Percentiles rank a stretch among this genome's conserved stretches.
These are phyloP conservation scores for Scyliorhinus canicula DNA, from an alignment of 2,797 vertebrate species.

Conservation along the genomic window DNA sequence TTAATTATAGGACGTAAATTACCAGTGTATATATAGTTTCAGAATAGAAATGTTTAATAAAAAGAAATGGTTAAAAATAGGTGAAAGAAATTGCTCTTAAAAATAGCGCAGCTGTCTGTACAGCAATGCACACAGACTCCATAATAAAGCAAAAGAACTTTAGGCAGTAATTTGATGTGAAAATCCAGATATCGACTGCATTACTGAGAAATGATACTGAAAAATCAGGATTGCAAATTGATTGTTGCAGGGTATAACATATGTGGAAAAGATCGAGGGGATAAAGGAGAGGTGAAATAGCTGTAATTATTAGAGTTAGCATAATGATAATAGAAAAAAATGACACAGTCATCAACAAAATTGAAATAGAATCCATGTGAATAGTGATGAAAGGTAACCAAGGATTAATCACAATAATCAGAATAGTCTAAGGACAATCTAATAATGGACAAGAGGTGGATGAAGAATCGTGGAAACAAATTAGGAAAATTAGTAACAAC, in stretches of 20 bases:
- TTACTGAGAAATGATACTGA: not conserved
- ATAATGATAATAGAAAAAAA: not conserved
- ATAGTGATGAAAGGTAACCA: not conserved
- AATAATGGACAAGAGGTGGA: not conserved
- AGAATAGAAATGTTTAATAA: not conserved
- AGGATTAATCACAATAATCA: not conserved
- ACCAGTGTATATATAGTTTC: not conserved
- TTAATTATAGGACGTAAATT: not conserved
- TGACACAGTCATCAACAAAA: not conserved
- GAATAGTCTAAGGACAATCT: not conserved
- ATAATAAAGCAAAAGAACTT: not conserved
- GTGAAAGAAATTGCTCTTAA: not conserved
- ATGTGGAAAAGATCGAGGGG: not conserved
- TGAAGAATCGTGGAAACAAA: not conserved
- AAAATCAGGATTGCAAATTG: not conserved
- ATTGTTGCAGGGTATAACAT: not conserved
- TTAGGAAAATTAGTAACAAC: not conserved
- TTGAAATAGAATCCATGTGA: not conserved
- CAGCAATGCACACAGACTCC: not conserved
- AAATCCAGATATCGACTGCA: not conserved
- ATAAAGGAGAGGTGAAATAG: not conserved
- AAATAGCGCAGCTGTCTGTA: not conserved
- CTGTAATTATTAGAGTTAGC: not conserved
- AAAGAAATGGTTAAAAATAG: not conserved
- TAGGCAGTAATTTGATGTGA: not conserved